Conservation (phyloP, 2,888 invertebrate genomes). For the Cylindroiulus punctatus region DNA sequence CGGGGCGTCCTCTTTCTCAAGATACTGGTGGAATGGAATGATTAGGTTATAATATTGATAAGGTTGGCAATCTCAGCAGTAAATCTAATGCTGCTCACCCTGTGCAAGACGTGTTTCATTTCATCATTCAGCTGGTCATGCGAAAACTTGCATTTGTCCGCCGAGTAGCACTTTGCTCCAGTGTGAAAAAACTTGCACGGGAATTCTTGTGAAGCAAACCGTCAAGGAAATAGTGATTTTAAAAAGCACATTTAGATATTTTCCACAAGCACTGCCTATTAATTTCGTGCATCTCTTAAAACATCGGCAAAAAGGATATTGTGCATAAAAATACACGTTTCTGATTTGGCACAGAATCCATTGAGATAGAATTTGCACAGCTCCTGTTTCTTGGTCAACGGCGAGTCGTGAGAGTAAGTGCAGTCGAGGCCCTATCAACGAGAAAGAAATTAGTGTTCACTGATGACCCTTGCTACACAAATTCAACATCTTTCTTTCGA, state of each 20-base stretch:
- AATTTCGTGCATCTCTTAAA: not conserved
- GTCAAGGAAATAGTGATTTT: conserved; percentile 2
- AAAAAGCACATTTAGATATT: not conserved
- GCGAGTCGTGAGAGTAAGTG: conserved; percentile 84
- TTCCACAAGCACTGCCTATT: not conserved
- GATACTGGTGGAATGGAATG: conserved; percentile 43
- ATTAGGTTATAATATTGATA: not conserved
- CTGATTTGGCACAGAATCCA: conserved; percentile 94
- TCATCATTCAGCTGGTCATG: conserved; percentile 88
- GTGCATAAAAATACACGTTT: conserved; percentile 96
- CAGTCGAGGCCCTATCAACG: conserved; percentile 79
- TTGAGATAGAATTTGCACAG: conserved; percentile 95
- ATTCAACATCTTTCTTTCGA: not conserved
- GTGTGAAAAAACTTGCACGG: conserved; percentile 98
- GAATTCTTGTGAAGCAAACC: conserved; percentile 73
- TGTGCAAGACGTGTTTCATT: conserved; percentile 72
- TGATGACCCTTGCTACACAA: too few species aligned
- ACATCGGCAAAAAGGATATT: conserved; percentile 66
- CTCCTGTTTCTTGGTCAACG: conserved; percentile 87
- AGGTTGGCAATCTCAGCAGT: not conserved
- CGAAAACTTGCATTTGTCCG: conserved; percentile 92
- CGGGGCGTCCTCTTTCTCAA: conserved; percentile 47
- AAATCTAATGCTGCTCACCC: conserved; percentile 64
- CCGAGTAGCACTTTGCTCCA: conserved; percentile 79
- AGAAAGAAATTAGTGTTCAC: not conserved